These are phyloP conservation scores for Pyralis farinalis DNA, from an alignment of 2,888 invertebrate genomes.

Conservation along the genomic window DNA sequence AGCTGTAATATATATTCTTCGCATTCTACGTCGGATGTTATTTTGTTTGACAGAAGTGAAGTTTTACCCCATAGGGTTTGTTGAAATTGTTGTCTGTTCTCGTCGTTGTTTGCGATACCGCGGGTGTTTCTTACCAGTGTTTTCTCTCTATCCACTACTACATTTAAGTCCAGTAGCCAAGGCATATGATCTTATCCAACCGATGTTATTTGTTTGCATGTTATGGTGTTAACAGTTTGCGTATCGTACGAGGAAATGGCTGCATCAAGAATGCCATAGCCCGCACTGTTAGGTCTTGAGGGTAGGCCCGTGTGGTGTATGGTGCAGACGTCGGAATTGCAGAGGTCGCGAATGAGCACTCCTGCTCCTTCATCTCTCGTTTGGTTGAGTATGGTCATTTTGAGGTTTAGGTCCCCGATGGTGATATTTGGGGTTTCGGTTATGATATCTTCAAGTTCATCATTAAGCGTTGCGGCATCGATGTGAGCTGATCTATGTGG, in stretches of 20 bases:
- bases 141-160: not conserved
- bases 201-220: not conserved
- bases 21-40: not conserved
- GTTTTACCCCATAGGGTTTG: not conserved
- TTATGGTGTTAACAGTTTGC: not conserved
- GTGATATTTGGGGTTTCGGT: not conserved
- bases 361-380: not conserved
- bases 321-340: not conserved
- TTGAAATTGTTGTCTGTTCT: not conserved
- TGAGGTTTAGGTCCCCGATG: slow-evolving; percentile 2
- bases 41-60: not conserved
- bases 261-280: not conserved
- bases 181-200: not conserved
- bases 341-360: not conserved
- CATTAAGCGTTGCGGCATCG: not conserved
- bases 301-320: not conserved
- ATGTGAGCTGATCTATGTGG: not conserved
- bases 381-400: not conserved
- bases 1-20: not conserved
- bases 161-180: not conserved
- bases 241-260: not conserved
- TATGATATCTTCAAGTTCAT: not conserved
- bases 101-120: not conserved
- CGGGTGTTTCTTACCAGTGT: not conserved
- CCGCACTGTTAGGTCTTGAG: not conserved